Conservation (phyloP, 2,113 vertebrate species). For the Tragulus kanchil region DNA sequence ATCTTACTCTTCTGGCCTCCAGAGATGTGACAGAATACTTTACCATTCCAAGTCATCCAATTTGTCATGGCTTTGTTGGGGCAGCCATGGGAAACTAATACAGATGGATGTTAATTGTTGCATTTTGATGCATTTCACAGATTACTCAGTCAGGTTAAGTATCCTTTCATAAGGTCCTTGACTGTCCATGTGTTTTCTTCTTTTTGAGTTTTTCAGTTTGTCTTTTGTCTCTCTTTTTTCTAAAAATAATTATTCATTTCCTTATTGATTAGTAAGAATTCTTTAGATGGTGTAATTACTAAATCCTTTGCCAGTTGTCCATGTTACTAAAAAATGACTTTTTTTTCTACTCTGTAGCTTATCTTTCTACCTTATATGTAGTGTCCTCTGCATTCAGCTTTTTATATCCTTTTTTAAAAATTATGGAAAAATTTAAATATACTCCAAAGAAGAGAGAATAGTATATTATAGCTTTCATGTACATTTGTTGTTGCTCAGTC, state of each 20-base stretch:
- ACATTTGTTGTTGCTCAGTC: too few relatives aligned
- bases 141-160: constrained; percentile 9
- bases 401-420: not conserved
- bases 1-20: not conserved
- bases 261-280: not conserved
- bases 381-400: not conserved
- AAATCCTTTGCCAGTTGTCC: not conserved
- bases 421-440: constrained; percentile 4
- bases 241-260: not conserved
- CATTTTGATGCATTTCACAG: not conserved
- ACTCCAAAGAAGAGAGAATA: not conserved
- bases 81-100: not conserved
- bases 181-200: not conserved
- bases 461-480: not conserved
- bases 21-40: not conserved
- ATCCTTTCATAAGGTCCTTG: constrained; percentile 28
- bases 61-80: not conserved
- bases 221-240: not conserved
- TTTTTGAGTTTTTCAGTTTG: not conserved
- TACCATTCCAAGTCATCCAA: not conserved
- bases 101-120: not conserved
- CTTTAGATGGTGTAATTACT: not conserved
- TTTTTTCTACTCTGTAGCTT: not conserved
- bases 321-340: not conserved
- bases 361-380: not conserved